Evolutionary conservation across 2,888 invertebrate species (phyloP), one percentile per base, ranked within the genome.

Genomic region (Chirona hameri): DNA sequence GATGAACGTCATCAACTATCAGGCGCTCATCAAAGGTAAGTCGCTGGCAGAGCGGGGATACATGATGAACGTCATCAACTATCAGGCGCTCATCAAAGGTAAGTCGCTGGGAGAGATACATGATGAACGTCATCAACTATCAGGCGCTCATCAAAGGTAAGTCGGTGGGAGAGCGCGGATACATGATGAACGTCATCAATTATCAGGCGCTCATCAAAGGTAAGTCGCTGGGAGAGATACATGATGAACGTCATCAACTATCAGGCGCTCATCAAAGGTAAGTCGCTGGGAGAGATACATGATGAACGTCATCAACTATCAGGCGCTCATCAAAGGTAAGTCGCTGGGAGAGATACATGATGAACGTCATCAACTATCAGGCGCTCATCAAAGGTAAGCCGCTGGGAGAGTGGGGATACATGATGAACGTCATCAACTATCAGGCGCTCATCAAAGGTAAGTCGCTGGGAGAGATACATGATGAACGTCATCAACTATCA

Each of bases 181-280:
- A n/a, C n/a, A n/a, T n/a, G n/a, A n/a, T 39, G 39, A 39, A n/a
- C 7, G 39, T 39, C 39, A 39, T 39, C 39, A 39, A n/a, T 7
- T 39, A 39, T 39, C 39, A 39, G 39, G 39, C 39, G 7, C 39
- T 39, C 7, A 39, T 7, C n/a, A n/a, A n/a, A n/a, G n/a, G n/a
- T n/a, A n/a, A n/a, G n/a, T n/a, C n/a, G n/a, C n/a, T 97, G 91
- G 87, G 90, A 81, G 92, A 93, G 85, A 14, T 89, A 92, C 85
- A 84, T 91, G 84, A 52, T 85, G 27, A 92, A 94, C 5, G 88
- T 91, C 0, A 91, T 92, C 14, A 95, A 93, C 86, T 97, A 95
- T 87, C 93, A 96, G 90, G 92, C 94, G 5, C 94, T 97, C 93
- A 94, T 97, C 57, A 97, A 96, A 90, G 88, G 89, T 88, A 82